Evolutionary conservation across 1,140 invertebrate genomes (phyloP).

Genomic region (Cardiocondyla obscurior): DNA sequence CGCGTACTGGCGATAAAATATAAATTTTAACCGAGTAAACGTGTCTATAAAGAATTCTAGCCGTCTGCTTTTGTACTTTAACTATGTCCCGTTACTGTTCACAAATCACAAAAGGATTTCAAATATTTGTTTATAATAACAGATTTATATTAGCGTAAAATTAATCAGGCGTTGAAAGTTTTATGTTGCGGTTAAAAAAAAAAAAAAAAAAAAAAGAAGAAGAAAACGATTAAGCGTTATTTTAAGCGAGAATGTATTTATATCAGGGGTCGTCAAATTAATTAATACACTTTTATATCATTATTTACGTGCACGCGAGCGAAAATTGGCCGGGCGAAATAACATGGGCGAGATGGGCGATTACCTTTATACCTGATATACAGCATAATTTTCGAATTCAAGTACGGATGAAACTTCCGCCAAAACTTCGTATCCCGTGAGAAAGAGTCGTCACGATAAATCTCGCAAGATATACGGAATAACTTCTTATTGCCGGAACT

Average conservation of each 20-base stretch:
- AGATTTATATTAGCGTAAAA: background rate
- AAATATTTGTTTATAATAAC: background rate
- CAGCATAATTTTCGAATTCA: slow-evolving; percentile 50
- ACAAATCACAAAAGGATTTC: background rate
- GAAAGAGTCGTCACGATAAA: slow-evolving; percentile 60
- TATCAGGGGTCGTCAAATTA: background rate
- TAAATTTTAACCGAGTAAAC: slow-evolving; percentile 2
- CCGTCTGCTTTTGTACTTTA: background rate
- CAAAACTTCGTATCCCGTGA: slow-evolving; percentile 57
- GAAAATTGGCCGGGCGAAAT: background rate
- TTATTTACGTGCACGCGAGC: background rate
- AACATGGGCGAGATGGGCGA: slow-evolving; percentile 2
- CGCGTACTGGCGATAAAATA: slow-evolving; percentile 30
- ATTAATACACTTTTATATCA: background rate
- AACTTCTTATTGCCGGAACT: slow-evolving; percentile 65
- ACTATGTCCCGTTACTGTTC: background rate
- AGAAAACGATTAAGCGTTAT: background rate
- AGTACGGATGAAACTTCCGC: slow-evolving; percentile 34
- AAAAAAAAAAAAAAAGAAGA: background rate
- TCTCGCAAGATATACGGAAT: slow-evolving; percentile 67
- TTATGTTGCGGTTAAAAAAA: background rate
- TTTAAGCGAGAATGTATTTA: background rate
- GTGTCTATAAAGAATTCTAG: slow-evolving; percentile 30
- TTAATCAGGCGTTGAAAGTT: background rate
- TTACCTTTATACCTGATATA: slow-evolving; percentile 45